Conservation (phyloP, 1,140 invertebrate species). For the Tetramorium alpestre region DNA sequence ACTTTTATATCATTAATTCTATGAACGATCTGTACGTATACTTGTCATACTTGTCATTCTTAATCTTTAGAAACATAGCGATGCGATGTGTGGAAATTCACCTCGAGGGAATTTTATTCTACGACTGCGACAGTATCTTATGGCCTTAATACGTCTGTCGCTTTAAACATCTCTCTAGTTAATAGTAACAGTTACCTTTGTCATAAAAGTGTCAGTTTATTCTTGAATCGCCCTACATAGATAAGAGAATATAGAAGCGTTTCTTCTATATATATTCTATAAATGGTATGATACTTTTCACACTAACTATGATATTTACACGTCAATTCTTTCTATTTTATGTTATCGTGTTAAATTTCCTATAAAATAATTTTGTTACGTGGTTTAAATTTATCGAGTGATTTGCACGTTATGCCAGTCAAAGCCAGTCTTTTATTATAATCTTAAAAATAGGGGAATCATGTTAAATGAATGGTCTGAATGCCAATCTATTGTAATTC, state of each 20-base stretch:
- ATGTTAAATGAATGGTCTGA: not conserved
- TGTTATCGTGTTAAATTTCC: not conserved
- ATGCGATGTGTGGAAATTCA: not conserved
- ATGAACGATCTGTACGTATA: not conserved
- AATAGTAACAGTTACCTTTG: slow-evolving; percentile 12
- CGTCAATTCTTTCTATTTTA: not conserved
- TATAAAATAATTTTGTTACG: not conserved
- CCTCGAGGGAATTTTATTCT: not conserved
- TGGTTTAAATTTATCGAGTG: not conserved
- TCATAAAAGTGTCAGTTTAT: slow-evolving; percentile 18
- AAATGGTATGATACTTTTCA: not conserved
- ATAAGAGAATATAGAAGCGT: slow-evolving; percentile 7
- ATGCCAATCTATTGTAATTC: not conserved
- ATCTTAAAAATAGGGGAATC: not conserved
- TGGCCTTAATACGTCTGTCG: not conserved
- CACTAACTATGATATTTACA: not conserved
- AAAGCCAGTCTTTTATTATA: not conserved
- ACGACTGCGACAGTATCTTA: not conserved
- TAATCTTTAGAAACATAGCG: not conserved
- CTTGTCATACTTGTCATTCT: not conserved
- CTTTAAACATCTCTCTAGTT: not conserved
- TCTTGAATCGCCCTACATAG: not conserved
- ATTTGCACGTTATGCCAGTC: not conserved
- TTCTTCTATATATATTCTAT: not conserved
- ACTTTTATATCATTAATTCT: not conserved